phyloP scores from a whole-genome alignment of 2,797 vertebrate genomes.

The Cichlasoma orientale region DNA sequence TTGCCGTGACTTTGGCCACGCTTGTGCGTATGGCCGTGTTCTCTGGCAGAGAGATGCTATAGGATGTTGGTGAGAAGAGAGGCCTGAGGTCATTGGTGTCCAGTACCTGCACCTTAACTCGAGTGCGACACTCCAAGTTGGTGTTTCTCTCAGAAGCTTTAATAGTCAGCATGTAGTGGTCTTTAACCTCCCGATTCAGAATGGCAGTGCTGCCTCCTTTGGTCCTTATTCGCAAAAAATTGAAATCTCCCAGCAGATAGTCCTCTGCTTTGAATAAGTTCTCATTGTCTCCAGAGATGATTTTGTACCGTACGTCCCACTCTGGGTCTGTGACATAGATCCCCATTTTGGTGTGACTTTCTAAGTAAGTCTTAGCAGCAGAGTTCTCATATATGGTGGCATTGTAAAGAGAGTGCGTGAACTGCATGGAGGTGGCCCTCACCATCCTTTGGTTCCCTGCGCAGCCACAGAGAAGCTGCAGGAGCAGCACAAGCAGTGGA shows the following conservation, averaged over 20 bases:
- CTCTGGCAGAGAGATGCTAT: conserved; percentile 93
- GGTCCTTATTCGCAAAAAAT: conserved; percentile 98
- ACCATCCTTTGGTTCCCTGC: conserved; percentile 81
- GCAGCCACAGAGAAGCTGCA: conserved; percentile 85
- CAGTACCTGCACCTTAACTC: conserved; percentile 91
- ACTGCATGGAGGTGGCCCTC: conserved; percentile 81
- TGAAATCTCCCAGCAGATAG: conserved; percentile 93
- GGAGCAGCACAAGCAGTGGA: conserved; percentile 79
- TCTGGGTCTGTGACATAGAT: conserved; percentile 86
- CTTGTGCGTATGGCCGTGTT: conserved; percentile 93
- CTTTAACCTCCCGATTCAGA: conserved; percentile 96
- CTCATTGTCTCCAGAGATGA: conserved; percentile 95
- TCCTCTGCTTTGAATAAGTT: conserved; percentile 99
- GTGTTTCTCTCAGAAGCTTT: conserved; percentile 91
- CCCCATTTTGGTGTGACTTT: conserved; percentile 95
- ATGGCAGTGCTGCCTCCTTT: conserved; percentile 98
- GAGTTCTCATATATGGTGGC: conserved; percentile 98
- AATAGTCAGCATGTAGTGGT: conserved; percentile 91
- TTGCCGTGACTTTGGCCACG: conserved; percentile 92
- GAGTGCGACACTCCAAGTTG: conserved; percentile 86
- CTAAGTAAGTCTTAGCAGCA: conserved; percentile 95
- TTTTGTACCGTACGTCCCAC: conserved; percentile 98
- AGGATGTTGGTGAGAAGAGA: conserved; percentile 96
- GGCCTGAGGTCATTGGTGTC: conserved; percentile 98
- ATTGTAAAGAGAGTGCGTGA: conserved; percentile 92